These are phyloP conservation scores for Aquatica leii DNA, from an alignment of 2,888 invertebrate genomes.

Conservation along the genomic window DNA sequence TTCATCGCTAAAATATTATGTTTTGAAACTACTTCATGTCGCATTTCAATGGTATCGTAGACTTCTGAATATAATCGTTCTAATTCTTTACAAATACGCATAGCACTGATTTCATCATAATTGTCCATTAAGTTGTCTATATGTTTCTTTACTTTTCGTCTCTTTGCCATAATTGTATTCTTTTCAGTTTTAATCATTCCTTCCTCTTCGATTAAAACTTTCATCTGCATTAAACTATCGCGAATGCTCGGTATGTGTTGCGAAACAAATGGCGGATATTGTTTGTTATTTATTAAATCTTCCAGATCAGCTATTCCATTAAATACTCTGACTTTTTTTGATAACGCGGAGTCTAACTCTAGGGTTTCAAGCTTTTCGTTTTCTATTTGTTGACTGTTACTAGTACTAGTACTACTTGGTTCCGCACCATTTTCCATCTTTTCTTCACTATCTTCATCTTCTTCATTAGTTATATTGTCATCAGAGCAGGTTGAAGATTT, in stretches of 20 bases:
- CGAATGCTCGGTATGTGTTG: slow-evolving; percentile 44
- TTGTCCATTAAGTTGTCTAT: slow-evolving; percentile 23
- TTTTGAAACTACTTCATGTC: slow-evolving; percentile 13
- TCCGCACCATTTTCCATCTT: no score
- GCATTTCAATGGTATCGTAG: slow-evolving; percentile 8
- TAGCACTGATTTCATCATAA: slow-evolving; percentile 12
- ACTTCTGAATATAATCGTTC: slow-evolving; percentile 45
- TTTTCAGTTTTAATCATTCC: slow-evolving; percentile 49
- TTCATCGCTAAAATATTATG: slow-evolving; percentile 46
- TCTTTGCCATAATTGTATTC: slow-evolving; percentile 48
- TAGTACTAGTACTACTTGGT: no score
- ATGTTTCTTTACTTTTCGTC: slow-evolving; percentile 50
- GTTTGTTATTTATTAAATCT: no score
- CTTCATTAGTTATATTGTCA: slow-evolving; percentile 52
- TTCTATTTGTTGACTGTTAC: no score
- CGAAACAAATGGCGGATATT: slow-evolving; percentile 40
- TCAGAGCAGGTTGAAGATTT: slow-evolving; percentile 44
- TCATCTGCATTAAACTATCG: slow-evolving; percentile 48
- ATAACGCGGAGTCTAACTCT: no score
- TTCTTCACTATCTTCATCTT: slow-evolving; percentile 65
- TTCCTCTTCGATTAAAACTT: slow-evolving; percentile 46
- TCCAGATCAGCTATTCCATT: no score
- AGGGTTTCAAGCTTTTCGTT: no score
- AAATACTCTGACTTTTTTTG: no score
- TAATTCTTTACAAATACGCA: slow-evolving; percentile 44